Evolutionary conservation across 1,140 invertebrate species (phyloP).

Genomic region (Drosophila pectinifera): DNA sequence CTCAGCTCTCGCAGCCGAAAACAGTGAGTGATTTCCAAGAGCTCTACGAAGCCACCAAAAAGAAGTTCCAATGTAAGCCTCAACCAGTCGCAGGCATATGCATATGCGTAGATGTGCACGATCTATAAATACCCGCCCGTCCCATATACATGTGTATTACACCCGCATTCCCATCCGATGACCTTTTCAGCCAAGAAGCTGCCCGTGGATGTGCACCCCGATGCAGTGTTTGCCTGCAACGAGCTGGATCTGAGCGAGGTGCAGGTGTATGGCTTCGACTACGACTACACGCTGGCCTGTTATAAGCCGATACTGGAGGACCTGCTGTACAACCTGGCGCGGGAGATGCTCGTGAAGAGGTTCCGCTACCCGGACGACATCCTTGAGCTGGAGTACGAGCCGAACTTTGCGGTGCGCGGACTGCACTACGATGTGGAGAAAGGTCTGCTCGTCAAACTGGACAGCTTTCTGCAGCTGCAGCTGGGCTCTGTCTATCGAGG

Average conservation of each 20-base stretch:
- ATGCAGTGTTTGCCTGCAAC: constrained; percentile 98
- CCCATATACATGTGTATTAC: constrained; percentile 14
- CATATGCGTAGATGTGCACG: constrained; percentile 37
- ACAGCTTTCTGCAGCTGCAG: constrained; percentile 98
- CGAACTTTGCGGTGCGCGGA: constrained; percentile 96
- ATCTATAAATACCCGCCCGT: constrained; percentile 38
- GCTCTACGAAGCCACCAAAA: constrained; percentile 85
- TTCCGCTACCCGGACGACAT: constrained; percentile 97
- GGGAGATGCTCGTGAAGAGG: constrained; percentile 93
- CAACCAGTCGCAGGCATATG: constrained; percentile 38
- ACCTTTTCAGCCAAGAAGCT: constrained; percentile 92
- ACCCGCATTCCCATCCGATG: constrained; percentile 11
- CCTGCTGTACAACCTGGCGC: constrained; percentile 96
- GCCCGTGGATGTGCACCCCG: constrained; percentile 93
- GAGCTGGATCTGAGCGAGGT: constrained; percentile 96
- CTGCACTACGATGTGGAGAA: constrained; percentile 98
- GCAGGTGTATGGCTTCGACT: constrained; percentile 98
- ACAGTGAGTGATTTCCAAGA: constrained; percentile 81
- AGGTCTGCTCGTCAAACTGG: constrained; percentile 97
- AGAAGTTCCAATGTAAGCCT: constrained; percentile 86
- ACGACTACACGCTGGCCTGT: constrained; percentile 98
- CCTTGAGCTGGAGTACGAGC: constrained; percentile 92
- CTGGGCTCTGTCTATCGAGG: constrained; percentile 97
- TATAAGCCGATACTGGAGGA: constrained; percentile 96
- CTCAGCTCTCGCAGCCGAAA: constrained; percentile 40